A percentile compares a stretch with the other conserved stretches of the same genome.
Evolutionary conservation across 2,888 invertebrate species (phyloP).

Genomic region (Pandemis heparana): DNA sequence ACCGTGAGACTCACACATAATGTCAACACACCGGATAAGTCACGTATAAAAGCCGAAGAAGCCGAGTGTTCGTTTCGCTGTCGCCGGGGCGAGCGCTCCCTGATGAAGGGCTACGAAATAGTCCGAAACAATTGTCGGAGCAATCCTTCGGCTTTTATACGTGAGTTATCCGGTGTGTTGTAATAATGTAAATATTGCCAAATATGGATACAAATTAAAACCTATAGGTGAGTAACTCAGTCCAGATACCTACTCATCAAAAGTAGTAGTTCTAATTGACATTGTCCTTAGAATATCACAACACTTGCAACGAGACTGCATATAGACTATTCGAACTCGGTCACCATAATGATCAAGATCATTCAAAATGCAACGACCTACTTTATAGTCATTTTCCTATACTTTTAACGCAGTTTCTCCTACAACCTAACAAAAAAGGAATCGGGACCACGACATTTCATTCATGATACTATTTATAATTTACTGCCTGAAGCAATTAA

Average conservation of each 20-base stretch:
- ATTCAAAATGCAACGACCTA: background rate
- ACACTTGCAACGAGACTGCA: background rate
- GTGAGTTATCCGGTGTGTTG: too few species aligned
- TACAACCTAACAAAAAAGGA: background rate
- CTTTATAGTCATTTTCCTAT: background rate
- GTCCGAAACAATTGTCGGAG: too few species aligned
- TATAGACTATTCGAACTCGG: background rate
- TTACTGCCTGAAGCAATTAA: conserved; percentile 16
- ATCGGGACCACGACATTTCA: conserved; percentile 18
- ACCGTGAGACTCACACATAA: too few species aligned
- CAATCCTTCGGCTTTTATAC: too few species aligned
- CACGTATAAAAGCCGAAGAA: too few species aligned
- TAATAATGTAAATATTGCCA: background rate
- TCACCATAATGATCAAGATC: background rate
- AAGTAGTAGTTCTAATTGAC: background rate
- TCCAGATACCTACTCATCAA: background rate
- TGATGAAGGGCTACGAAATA: too few species aligned
- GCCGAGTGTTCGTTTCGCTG: too few species aligned
- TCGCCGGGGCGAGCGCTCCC: too few species aligned
- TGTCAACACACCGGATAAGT: too few species aligned
- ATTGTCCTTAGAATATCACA: background rate
- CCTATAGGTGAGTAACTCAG: background rate
- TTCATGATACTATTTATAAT: conserved; percentile 20
- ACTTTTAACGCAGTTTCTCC: background rate
- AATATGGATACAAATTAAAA: background rate